Conservation (phyloP, 1,140 invertebrate genomes). For the Eumaeus atala region DNA sequence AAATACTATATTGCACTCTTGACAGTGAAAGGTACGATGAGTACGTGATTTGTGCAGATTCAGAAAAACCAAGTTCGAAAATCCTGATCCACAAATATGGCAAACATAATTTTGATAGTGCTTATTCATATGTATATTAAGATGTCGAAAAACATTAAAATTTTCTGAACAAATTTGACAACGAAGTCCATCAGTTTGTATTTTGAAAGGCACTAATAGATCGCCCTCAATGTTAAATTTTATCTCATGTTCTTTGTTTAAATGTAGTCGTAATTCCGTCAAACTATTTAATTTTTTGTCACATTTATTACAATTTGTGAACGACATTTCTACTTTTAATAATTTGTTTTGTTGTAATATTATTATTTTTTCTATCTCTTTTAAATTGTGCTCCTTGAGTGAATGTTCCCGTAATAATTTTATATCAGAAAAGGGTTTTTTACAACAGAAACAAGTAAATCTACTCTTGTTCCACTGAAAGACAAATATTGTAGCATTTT, state of each 20-base stretch:
- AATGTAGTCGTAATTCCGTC: conserved; percentile 32
- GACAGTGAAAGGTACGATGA: conserved; percentile 39
- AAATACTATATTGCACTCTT: conserved; percentile 38
- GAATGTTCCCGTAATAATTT: conserved; percentile 37
- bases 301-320: conserved; percentile 42
- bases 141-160: conserved; percentile 39
- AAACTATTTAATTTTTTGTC: conserved; percentile 27
- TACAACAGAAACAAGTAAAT: conserved; percentile 55
- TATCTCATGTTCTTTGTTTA: conserved; percentile 34
- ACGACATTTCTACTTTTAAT: conserved; percentile 56
- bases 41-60: conserved; percentile 50
- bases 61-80: conserved; percentile 48
- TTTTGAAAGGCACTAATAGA: conserved; percentile 51
- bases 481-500: conserved; percentile 49
- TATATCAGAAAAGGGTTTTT: conserved; percentile 46
- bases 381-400: conserved; percentile 29
- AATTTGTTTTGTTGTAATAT: conserved; percentile 48
- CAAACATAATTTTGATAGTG: conserved; percentile 59
- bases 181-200: conserved; percentile 31
- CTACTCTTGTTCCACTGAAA: conserved; percentile 61
- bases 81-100: conserved; percentile 51
- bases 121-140: conserved; percentile 61
- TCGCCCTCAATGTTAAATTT: conserved; percentile 33
- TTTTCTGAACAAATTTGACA: conserved; percentile 52
- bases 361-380: conserved; percentile 48